Base-by-base conservation (phyloP, 2,888 invertebrate genomes). In the Agrotis segetum region DNA sequence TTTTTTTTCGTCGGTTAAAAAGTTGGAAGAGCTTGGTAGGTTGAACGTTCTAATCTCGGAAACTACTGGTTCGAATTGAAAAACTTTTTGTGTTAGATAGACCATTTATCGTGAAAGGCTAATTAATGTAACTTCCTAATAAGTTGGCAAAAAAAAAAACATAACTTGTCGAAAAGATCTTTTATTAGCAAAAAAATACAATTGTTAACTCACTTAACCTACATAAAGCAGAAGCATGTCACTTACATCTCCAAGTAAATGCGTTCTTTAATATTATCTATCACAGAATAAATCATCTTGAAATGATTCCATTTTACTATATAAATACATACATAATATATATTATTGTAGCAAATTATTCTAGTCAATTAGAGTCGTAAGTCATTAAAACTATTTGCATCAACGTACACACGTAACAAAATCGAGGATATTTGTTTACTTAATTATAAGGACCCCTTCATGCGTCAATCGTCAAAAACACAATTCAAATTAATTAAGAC, bases 261-360 rank as follows among this genome's bases (percentile, higher is more conserved):
- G 62, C 55, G 16, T 29, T 71, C 24, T 68, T 78, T 63, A 79
- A 81, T 77, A 70, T 71, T 82, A 83, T 71, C 83, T 83, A 85
- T 85, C 85, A 85, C 85, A 85, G 85, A 82, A 74, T 71, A 75
- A 82, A 83, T 85, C 85, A 86, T 85, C 83, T 77, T 59, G 67
- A 79, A 85, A 85, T 85, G 81, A 85, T 85, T 74, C 71, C 66
- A 82, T 82, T 76, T 75, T 67, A 49, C 58, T 75, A 77, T 34
- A 34, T 34, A 34, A 34, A 34, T 34, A 34, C 34, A 34, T 34
- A 34, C 34, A 34, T 61, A 74, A 71, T 75, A 78, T 79, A 82
- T 76, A 83, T 69, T 81, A 81, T 58, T 46, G 66, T 72, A 79
- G 52, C 16, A 76, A 77, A 83, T 72, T 80, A 81, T 63, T 62